These are phyloP conservation scores for Baryphthengus martii DNA, from an alignment of 2,113 vertebrate species.

Conservation along the genomic window DNA sequence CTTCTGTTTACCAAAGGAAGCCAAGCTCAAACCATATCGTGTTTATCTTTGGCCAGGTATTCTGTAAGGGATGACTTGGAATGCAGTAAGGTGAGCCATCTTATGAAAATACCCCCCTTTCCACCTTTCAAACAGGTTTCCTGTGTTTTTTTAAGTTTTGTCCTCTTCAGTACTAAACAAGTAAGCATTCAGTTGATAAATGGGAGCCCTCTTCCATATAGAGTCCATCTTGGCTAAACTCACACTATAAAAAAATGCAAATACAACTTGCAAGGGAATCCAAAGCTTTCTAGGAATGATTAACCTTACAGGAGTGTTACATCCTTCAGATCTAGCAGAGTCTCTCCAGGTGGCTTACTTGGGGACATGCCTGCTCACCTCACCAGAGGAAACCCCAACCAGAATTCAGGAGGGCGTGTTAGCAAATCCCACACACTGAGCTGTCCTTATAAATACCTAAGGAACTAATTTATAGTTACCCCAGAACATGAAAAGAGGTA, in stretches of 20 bases:
- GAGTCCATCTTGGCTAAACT: not conserved
- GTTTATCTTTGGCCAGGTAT: not conserved
- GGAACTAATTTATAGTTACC: not conserved
- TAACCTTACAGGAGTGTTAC: not conserved
- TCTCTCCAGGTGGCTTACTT: not conserved
- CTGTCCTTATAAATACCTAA: not conserved
- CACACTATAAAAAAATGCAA: not conserved
- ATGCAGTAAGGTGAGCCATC: not conserved
- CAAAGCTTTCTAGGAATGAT: slow-evolving; percentile 17
- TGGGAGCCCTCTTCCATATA: not conserved
- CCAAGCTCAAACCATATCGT: not conserved
- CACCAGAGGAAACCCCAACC: not conserved
- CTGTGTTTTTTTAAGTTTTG: not conserved
- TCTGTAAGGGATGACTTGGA: not conserved
- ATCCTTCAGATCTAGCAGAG: not conserved
- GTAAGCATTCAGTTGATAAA: not conserved
- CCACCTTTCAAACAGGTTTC: not conserved
- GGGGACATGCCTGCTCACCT: not conserved
- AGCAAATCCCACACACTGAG: slow-evolving; percentile 13
- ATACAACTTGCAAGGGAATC: not conserved
- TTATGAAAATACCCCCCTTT: not conserved
- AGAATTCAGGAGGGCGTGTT: not conserved
- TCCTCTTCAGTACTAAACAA: not conserved
- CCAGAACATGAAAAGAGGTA: not conserved
- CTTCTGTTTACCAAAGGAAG: not conserved